Evolutionary conservation across 2,113 vertebrate species (phyloP), one percentile per base, ranked within the genome.

Genomic region (Stigmatopora nigra): DNA sequence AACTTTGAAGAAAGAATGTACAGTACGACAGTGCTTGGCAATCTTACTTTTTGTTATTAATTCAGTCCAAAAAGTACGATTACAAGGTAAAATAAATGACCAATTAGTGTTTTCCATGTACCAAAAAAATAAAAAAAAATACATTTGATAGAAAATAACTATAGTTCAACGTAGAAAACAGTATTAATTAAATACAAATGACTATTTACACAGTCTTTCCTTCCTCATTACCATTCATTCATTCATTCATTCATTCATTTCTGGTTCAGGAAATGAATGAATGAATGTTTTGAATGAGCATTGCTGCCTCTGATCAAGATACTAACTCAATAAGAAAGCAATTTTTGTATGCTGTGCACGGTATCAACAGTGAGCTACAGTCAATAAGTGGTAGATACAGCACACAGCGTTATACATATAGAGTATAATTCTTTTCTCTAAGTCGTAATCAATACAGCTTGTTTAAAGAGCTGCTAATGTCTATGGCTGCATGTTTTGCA

Each of bases 391-490:
- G 71, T 77, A 67, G 84, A 77, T 88, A 89, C 38, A 89, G 87
- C 87, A 73, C 74, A 73, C n/a, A n/a, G n/a, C n/a, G n/a, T n/a
- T n/a, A n/a, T n/a, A n/a, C 78, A 69, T 71, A 80, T 74, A 63
- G 64, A 78, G 7, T 73, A 78, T 70, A 79, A 81, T 80, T 73
- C 73, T 79, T 79, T 5, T 70, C 73, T 77, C 72, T 69, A 69
- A 78, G 65, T 67, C 62, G 48, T 31, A 78, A 89, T 90, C 88
- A 84, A 90, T 89, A 83, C 71, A 63, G 74, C 86, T 84, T 55
- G 84, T 87, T 88, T 89, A 89, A 89, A 87, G 85, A 87, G 80
- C 78, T 70, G 75, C 81, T 85, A 86, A 84, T 83, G 87, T 83
- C 77, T 51, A 31, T 72, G 76, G 78, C 71, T 75, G 70, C 76